These are phyloP conservation scores for Condylostylus longicornis DNA, from an alignment of 1,140 invertebrate genomes.

Conservation along the genomic window DNA sequence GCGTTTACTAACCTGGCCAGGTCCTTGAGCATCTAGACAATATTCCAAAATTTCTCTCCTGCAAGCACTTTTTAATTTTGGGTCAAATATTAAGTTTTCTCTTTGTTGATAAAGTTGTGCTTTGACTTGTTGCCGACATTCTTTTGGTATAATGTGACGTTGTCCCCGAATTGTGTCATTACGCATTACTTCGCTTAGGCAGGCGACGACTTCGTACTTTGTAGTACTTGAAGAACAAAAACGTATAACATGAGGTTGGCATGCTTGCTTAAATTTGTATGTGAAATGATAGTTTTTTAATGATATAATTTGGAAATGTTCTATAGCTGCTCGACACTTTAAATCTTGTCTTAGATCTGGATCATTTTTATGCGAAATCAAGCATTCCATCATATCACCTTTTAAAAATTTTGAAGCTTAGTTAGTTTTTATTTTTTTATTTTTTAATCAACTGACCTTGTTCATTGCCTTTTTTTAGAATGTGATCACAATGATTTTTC, in stretches of 20 bases:
- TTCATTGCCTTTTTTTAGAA: slow-evolving; percentile 52
- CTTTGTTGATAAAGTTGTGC: slow-evolving; percentile 78
- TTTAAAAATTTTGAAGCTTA: not conserved
- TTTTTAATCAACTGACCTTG: slow-evolving; percentile 33
- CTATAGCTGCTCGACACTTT: slow-evolving; percentile 84
- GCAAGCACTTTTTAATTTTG: slow-evolving; percentile 60
- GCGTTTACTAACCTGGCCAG: slow-evolving; percentile 53
- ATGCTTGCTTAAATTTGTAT: slow-evolving; percentile 89
- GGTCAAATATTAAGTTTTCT: slow-evolving; percentile 74
- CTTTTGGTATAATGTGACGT: slow-evolving; percentile 62
- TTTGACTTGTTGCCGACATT: slow-evolving; percentile 76
- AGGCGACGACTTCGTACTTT: slow-evolving; percentile 80
- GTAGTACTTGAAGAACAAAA: slow-evolving; percentile 62
- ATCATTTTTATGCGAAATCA: slow-evolving; percentile 86
- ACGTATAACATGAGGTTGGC: slow-evolving; percentile 63
- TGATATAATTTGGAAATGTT: slow-evolving; percentile 85
- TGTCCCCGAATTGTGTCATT: slow-evolving; percentile 72
- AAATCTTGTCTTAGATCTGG: slow-evolving; percentile 51
- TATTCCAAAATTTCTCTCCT: slow-evolving; percentile 57
- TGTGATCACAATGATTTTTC: slow-evolving; percentile 59
- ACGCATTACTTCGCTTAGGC: slow-evolving; percentile 76
- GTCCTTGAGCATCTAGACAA: slow-evolving; percentile 59
- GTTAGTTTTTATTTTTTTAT: slow-evolving; percentile 15
- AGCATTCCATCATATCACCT: slow-evolving; percentile 80
- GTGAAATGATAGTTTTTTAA: slow-evolving; percentile 90